Evolutionary conservation across 2,797 vertebrate species (phyloP).

Genomic region (Megaceryle alcyon): DNA sequence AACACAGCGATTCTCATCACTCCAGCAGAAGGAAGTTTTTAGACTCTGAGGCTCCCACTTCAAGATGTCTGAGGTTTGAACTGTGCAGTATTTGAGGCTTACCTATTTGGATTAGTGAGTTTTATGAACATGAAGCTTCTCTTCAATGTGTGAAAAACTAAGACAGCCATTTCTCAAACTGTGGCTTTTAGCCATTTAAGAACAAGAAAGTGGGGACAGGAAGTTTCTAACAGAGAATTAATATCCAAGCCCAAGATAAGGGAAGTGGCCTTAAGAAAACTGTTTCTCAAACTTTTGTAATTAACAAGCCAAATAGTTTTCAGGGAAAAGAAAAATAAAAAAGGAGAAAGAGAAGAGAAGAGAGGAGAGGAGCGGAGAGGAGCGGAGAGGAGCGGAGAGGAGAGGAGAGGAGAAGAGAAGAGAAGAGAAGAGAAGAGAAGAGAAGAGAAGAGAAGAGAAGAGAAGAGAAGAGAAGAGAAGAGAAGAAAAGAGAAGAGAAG

Average conservation of each 20-base stretch:
- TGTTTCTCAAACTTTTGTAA: neutral
- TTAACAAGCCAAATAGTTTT: neutral
- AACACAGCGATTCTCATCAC: neutral
- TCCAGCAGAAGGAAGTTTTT: neutral
- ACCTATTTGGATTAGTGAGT: neutral
- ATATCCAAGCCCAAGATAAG: neutral
- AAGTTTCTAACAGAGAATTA: neutral
- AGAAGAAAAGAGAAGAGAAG: fast-evolving
- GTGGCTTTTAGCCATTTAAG: neutral
- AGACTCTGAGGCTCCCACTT: neutral
- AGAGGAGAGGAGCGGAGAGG: too few relatives aligned
- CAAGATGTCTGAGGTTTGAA: neutral
- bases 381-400: neutral
- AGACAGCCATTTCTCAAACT: neutral
- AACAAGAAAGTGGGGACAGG: neutral
- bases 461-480: too few relatives aligned
- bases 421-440: too few relatives aligned
- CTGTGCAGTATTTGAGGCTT: neutral
- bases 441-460: too few relatives aligned
- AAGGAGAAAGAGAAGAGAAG: too few relatives aligned
- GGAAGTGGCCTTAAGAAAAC: neutral
- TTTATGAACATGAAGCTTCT: neutral
- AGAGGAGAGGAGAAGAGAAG: too few relatives aligned
- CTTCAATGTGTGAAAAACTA: neutral
- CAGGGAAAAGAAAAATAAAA: fast-evolving